Evolutionary conservation across 1,140 invertebrate genomes (phyloP).

Genomic region (Phocides pigmalion): DNA sequence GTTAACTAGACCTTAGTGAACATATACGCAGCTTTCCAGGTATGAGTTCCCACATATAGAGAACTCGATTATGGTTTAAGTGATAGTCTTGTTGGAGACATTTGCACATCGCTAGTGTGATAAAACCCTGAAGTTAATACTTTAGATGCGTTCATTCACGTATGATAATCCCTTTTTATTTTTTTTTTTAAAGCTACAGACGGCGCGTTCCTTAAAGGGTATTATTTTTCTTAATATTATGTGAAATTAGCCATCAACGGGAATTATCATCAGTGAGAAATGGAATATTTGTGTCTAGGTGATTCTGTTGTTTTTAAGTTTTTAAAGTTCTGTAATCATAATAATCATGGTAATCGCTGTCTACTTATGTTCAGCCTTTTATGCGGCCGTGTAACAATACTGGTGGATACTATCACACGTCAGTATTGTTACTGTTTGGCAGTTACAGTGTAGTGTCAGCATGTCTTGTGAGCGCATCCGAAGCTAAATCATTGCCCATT

Average conservation of each 20-base stretch:
- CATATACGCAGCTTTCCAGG: no score
- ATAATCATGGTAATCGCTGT: conserved; percentile 18
- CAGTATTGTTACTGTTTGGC: conserved; percentile 55
- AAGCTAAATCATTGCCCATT: conserved; percentile 60
- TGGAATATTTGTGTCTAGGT: background rate
- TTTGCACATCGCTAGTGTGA: background rate
- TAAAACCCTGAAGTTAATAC: background rate
- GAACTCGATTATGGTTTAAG: background rate
- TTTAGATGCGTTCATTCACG: background rate
- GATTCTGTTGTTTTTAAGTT: conserved; percentile 10
- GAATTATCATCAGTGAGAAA: conserved; percentile 24
- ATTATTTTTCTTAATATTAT: no score
- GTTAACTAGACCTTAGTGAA: no score
- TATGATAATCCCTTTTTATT: conserved; percentile 12
- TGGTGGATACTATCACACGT: conserved; percentile 15
- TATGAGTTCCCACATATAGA: no score
- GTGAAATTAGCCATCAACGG: background rate
- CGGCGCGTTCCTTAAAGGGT: no score
- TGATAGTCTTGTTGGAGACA: background rate
- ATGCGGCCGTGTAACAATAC: conserved; percentile 47
- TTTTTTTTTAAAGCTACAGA: no score
- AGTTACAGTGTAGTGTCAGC: conserved; percentile 44
- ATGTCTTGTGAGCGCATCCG: conserved; percentile 63
- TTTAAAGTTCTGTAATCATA: conserved; percentile 10
- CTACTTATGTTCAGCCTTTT: conserved; percentile 24